Conservation (phyloP, 2,888 invertebrate genomes). For the Trichopoda pennipes region DNA sequence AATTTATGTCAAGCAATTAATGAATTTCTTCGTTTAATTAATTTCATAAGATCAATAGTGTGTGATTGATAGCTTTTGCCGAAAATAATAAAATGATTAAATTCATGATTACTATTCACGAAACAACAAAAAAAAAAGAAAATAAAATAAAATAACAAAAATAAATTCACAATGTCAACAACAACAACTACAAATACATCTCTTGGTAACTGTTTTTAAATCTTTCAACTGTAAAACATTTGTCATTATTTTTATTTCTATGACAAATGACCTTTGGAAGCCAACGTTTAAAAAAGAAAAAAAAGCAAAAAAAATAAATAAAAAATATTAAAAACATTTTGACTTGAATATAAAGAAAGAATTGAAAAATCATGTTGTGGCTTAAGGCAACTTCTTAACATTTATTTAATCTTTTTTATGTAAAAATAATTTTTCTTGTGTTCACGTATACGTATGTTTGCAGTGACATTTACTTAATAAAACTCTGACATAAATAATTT, state of each 20-base stretch:
- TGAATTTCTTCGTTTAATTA: too few relatives aligned
- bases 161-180: too few relatives aligned
- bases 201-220: constrained; percentile 20
- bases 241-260: constrained; percentile 38
- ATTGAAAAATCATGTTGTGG: constrained; percentile 54
- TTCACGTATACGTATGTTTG: constrained; percentile 3
- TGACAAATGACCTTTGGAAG: constrained; percentile 61
- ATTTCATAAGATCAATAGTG: not conserved
- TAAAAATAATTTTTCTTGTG: constrained; percentile 14
- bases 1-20: too few relatives aligned
- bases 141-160: too few relatives aligned
- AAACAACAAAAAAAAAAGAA: too few relatives aligned
- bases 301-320: constrained; percentile 23
- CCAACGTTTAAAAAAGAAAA: constrained; percentile 29
- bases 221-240: constrained; percentile 46
- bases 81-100: not conserved
- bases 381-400: constrained; percentile 53
- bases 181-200: constrained; percentile 12
- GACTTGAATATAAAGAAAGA: constrained; percentile 2
- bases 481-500: constrained; percentile 40
- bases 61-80: not conserved
- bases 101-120: too few relatives aligned
- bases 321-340: constrained; percentile 16
- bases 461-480: constrained; percentile 10
- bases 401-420: constrained; percentile 17